phyloP scores from a whole-genome alignment of 2,888 invertebrate species.

The Nemapogon koenigi region DNA sequence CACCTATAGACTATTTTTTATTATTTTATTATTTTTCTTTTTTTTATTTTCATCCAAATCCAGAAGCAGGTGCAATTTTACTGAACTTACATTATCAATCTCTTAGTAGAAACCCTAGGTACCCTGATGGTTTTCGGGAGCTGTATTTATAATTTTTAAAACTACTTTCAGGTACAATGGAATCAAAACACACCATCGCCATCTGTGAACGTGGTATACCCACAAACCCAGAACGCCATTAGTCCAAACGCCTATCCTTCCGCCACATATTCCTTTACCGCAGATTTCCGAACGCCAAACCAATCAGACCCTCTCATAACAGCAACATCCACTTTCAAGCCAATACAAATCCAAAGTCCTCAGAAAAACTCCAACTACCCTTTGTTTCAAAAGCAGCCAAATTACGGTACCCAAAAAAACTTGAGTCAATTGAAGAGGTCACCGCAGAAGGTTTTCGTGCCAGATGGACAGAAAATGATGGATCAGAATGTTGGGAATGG shows the following conservation, averaged over 20 bases:
- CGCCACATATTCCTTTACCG: conserved; percentile 83
- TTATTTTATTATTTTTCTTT: too few species aligned
- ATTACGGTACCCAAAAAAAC: conserved; percentile 31
- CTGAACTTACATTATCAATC: too few species aligned
- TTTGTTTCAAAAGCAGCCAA: conserved; percentile 51
- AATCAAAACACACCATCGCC: conserved; percentile 68
- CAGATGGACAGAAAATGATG: conserved; percentile 30
- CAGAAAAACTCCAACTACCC: conserved; percentile 47
- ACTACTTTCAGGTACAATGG: conserved; percentile 72
- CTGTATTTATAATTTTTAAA: background rate
- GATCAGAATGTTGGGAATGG: conserved; percentile 38
- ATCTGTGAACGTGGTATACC: conserved; percentile 70
- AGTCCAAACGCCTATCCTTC: conserved; percentile 72
- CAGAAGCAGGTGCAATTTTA: too few species aligned
- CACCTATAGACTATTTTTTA: too few species aligned
- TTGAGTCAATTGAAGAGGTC: conserved; percentile 44
- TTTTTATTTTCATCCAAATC: too few species aligned
- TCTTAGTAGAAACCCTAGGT: too few species aligned
- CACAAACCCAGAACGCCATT: conserved; percentile 67
- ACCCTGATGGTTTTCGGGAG: too few species aligned
- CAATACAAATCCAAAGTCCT: conserved; percentile 50
- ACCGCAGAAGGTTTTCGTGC: conserved; percentile 40
- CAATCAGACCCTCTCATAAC: conserved; percentile 64
- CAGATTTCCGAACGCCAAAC: conserved; percentile 75
- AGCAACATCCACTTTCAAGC: conserved; percentile 63